A percentile compares a stretch with the other conserved stretches of the same genome.
Evolutionary conservation across 1,140 invertebrate species (phyloP).

Genomic region (Bactericera cockerelli): DNA sequence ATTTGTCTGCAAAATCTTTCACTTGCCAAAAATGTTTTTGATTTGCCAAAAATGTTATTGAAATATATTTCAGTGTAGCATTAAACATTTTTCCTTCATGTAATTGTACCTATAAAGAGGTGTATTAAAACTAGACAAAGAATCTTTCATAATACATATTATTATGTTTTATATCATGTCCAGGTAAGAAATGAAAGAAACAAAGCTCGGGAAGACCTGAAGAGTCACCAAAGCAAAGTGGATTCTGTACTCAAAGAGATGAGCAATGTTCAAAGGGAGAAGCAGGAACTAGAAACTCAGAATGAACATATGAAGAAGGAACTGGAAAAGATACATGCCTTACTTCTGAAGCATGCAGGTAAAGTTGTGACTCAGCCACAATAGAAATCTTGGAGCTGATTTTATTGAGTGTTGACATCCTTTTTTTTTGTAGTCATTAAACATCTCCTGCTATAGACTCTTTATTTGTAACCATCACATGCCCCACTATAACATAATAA

Average conservation of each 20-base stretch:
- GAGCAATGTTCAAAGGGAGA: slow-evolving; percentile 56
- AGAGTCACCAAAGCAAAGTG: slow-evolving; percentile 60
- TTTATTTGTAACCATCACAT: not conserved
- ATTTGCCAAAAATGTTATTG: too few species aligned
- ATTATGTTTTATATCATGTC: too few species aligned
- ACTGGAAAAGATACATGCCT: slow-evolving; percentile 52
- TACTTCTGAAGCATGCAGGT: slow-evolving; percentile 46
- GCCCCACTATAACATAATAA: too few species aligned
- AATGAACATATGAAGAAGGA: slow-evolving; percentile 69
- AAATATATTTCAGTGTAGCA: too few species aligned
- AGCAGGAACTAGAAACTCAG: slow-evolving; percentile 58
- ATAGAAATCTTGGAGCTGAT: not conserved
- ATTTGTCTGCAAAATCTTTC: too few species aligned
- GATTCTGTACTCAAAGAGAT: slow-evolving; percentile 64
- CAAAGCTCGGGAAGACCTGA: slow-evolving; percentile 70
- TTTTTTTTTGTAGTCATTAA: not conserved
- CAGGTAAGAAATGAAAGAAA: slow-evolving; percentile 66
- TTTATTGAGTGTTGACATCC: not conserved
- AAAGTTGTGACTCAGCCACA: too few species aligned
- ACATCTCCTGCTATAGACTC: not conserved
- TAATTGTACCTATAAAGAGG: too few species aligned
- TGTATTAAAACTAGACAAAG: too few species aligned
- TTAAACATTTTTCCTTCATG: too few species aligned
- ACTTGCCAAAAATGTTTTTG: too few species aligned
- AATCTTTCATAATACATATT: too few species aligned